These are phyloP conservation scores for Araneus ventricosus DNA, from an alignment of 1,140 invertebrate genomes.

Conservation along the genomic window DNA sequence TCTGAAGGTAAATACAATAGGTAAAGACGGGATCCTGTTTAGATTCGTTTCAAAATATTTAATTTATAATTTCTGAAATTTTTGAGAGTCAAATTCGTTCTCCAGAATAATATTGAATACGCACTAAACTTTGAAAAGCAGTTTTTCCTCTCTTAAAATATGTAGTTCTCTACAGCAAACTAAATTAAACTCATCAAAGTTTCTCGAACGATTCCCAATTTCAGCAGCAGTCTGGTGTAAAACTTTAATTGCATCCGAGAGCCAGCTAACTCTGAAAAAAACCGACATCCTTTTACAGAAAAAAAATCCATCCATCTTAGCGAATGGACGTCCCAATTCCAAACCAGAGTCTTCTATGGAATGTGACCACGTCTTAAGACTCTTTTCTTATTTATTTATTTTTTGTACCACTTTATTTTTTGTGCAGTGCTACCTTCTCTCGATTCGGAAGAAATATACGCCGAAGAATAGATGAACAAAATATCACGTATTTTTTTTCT, in stretches of 20 bases:
- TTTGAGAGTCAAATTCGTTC: too few species aligned
- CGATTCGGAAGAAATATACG: constrained; percentile 30
- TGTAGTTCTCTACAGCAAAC: too few species aligned
- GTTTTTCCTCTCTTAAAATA: too few species aligned
- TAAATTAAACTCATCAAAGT: background rate
- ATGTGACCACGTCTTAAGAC: constrained; percentile 47
- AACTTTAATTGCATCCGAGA: background rate
- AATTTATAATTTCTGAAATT: too few species aligned
- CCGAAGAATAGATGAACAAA: constrained; percentile 65
- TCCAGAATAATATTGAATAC: too few species aligned
- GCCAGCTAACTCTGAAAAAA: background rate
- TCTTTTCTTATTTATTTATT: background rate
- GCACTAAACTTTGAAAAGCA: too few species aligned
- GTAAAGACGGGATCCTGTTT: too few species aligned
- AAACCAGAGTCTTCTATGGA: constrained; percentile 44
- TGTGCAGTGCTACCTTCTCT: background rate
- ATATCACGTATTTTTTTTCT: constrained; percentile 36
- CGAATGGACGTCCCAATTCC: constrained; percentile 39
- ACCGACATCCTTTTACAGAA: too few species aligned
- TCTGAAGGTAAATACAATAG: too few species aligned
- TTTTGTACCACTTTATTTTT: background rate
- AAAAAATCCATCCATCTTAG: constrained; percentile 37
- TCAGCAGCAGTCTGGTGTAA: background rate
- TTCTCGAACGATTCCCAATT: background rate
- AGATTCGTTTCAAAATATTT: too few species aligned